Percentiles rank a stretch among this genome's conserved stretches.
Evolutionary conservation across 2,113 vertebrate genomes (phyloP).

Genomic region (Calidris pugnax): DNA sequence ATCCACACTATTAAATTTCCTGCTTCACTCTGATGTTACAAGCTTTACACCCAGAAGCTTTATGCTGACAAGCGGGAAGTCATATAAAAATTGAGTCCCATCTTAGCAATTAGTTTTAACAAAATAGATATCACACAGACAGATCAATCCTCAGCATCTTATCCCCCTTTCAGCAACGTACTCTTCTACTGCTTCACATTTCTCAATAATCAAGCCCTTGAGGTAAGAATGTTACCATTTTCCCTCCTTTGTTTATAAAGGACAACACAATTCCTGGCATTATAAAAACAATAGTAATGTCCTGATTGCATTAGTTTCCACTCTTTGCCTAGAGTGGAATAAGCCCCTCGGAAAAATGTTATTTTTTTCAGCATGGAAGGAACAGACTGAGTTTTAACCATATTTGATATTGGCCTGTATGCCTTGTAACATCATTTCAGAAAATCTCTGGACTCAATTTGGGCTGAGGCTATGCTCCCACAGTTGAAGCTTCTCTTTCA

Average conservation of each 20-base stretch:
- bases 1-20: not conserved
- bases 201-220: not conserved
- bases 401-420: not conserved
- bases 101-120: not conserved
- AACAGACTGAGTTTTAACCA: not conserved
- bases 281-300: not conserved
- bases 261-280: not conserved
- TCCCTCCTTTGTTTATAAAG: not conserved
- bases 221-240: not conserved
- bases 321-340: not conserved
- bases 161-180: not conserved
- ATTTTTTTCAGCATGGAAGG: not conserved
- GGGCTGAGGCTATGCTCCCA: not conserved
- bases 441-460: not conserved
- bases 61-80: not conserved
- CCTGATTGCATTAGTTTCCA: not conserved
- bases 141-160: not conserved
- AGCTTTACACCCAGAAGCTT: not conserved
- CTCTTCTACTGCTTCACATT: not conserved
- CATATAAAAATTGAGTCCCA: not conserved
- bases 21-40: not conserved
- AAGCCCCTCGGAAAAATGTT: not conserved
- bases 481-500: not conserved
- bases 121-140: not conserved
- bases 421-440: not conserved